Percentiles rank a stretch among this genome's conserved stretches.
These are phyloP conservation scores for Leptinotarsa tumamoca DNA, from an alignment of 2,888 invertebrate genomes.

Conservation along the genomic window DNA sequence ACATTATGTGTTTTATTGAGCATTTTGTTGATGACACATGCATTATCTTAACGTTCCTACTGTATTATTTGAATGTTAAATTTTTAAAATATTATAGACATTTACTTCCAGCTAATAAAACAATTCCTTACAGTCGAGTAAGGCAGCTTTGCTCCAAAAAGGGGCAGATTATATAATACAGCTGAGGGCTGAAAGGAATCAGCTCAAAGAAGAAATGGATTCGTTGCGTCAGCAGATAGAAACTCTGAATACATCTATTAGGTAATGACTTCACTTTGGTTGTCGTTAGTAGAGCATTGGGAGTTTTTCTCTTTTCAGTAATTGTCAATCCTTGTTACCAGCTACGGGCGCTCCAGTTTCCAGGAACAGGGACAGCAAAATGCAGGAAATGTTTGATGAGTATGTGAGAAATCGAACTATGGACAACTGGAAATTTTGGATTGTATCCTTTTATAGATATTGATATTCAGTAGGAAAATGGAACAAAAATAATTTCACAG, in stretches of 20 bases:
- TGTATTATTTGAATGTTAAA: too few species aligned
- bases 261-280: constrained; percentile 68
- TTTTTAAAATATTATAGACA: neutral
- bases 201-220: constrained; percentile 92
- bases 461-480: neutral
- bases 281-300: neutral
- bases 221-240: constrained; percentile 89
- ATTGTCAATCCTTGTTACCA: constrained; percentile 93
- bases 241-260: constrained; percentile 88
- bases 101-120: constrained; percentile 15
- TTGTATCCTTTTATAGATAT: constrained; percentile 80
- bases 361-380: constrained; percentile 87
- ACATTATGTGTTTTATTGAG: too few species aligned
- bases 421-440: constrained; percentile 98
- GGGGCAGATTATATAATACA: constrained; percentile 96
- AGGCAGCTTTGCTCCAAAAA: constrained; percentile 96
- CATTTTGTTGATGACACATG: too few species aligned
- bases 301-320: constrained; percentile 70
- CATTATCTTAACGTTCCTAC: too few species aligned
- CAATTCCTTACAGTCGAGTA: constrained; percentile 76
- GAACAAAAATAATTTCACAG: neutral
- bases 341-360: constrained; percentile 96
- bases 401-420: constrained; percentile 88
- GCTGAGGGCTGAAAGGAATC: constrained; percentile 85
- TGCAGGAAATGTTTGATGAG: constrained; percentile 93